Base-by-base conservation (phyloP, 92 coral and sea anemone genomes). In the Micromussa lordhowensis region DNA sequence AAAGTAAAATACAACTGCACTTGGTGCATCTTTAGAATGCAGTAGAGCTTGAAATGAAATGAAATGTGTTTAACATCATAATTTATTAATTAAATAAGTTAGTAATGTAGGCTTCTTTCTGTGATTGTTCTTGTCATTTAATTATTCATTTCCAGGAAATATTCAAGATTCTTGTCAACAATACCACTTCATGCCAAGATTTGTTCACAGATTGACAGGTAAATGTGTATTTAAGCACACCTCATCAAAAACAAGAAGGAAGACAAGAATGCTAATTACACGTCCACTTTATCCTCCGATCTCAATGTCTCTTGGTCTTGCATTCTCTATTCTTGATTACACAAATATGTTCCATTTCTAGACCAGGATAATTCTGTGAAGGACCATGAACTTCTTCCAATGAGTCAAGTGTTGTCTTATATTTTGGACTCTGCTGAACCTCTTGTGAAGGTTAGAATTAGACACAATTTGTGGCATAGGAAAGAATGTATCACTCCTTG, bases 141-240 rank as follows among this genome's bases (percentile, higher is more conserved):
- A 63, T n/a, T 26, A 71, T 55, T 30, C 13, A 75, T 87, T 81
- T 44, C 35, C 68, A 86, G 90, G 93, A 66, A 86, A 80, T 44
- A 78, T 70, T 38, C 51, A 80, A 48, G 93, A 95, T 18, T 40
- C 81, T 36, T 97, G 99, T 80, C 91, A 88, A 36, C 86, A 90
- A 34, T 97, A 93, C 81, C 99, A 97, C 76, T 97, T 97, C 85
- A 84, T 97, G 85, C 99, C 99, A 84, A 91, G 99, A 85, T 97
- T 97, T 96, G 89, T 96, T 57, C 84, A 81, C 85, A 94, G 92
- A 75, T 63, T 55, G 69, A 71, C 88, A 75, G 92, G 99, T 96
- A 77, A 77, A 63, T 75, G n/a, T 16, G 59, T 54, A 54, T 40
- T 7, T 40, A 40, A 40, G 48, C 7, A 40, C 48, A 40, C 48